Conservation (phyloP, 2,113 vertebrate species). For the Zosterops hypoxanthus region DNA sequence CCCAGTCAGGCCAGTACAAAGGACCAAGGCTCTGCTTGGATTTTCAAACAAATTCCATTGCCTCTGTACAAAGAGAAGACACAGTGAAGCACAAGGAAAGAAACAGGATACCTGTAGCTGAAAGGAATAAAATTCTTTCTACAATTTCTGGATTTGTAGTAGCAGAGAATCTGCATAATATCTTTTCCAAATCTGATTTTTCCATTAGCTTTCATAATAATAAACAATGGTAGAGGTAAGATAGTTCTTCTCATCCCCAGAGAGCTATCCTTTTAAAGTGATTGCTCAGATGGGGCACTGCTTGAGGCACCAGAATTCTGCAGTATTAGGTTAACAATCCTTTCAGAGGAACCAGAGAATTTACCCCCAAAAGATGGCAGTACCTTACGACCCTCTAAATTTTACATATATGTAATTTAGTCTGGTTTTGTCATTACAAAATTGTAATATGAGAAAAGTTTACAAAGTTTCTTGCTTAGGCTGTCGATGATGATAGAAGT, state of each 20-base stretch:
- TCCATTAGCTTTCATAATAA: conserved; percentile 27
- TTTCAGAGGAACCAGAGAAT: neutral
- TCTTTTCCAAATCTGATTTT: conserved; percentile 27
- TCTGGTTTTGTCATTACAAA: neutral
- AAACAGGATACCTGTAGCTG: neutral
- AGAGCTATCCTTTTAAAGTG: neutral
- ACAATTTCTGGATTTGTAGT: neutral
- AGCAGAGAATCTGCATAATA: neutral
- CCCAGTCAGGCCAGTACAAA: neutral
- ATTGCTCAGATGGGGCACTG: conserved; percentile 19
- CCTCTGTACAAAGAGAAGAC: neutral
- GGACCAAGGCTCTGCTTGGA: neutral
- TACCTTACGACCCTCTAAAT: neutral
- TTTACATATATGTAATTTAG: neutral
- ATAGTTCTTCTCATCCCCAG: conserved; percentile 1
- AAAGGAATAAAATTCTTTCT: neutral
- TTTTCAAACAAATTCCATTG: neutral
- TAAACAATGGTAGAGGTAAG: conserved; percentile 5
- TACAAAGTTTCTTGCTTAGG: neutral
- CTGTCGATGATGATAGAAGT: neutral
- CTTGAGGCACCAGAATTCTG: neutral
- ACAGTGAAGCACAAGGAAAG: neutral
- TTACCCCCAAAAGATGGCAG: neutral
- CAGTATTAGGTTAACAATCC: neutral
- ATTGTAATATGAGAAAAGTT: neutral